Conservation (phyloP, 2,888 invertebrate species). For the Suillia variegata region DNA sequence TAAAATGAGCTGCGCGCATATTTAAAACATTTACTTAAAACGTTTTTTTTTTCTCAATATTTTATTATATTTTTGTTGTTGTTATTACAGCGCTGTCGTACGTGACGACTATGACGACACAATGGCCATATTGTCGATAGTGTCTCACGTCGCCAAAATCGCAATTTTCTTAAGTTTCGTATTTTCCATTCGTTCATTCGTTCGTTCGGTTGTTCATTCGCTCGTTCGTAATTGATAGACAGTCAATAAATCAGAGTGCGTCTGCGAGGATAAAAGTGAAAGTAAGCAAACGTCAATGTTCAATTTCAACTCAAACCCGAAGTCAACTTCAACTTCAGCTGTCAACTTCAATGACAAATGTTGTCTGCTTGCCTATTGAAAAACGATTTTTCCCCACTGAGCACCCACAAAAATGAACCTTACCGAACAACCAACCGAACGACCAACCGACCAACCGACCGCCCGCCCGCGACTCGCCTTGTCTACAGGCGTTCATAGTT, state of each 20-base stretch:
- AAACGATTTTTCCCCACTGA: constrained; percentile 5
- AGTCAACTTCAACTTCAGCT: constrained; percentile 32
- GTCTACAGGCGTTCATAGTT: too few relatives aligned
- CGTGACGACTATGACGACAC: too few relatives aligned
- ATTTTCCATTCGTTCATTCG: too few relatives aligned
- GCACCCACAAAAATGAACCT: not conserved
- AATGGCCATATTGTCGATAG: not conserved
- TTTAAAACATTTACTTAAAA: not conserved
- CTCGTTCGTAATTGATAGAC: not conserved
- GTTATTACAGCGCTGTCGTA: too few relatives aligned
- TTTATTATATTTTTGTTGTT: too few relatives aligned
- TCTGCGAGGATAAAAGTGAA: not conserved
- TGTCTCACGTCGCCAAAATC: not conserved
- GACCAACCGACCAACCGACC: too few relatives aligned
- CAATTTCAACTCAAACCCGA: constrained; percentile 4
- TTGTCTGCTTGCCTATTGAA: constrained; percentile 34
- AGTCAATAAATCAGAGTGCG: not conserved
- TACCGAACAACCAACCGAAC: too few relatives aligned
- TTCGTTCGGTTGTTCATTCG: not conserved
- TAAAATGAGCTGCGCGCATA: constrained; percentile 1
- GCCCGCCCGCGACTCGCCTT: too few relatives aligned
- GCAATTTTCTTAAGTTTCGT: too few relatives aligned
- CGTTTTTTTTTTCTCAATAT: not conserved
- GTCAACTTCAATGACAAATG: constrained; percentile 38
- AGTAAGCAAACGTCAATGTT: not conserved